Evolutionary conservation across 2,113 vertebrate genomes (phyloP), one percentile per base, ranked within the genome.

Genomic region (Xiphias gladius): DNA sequence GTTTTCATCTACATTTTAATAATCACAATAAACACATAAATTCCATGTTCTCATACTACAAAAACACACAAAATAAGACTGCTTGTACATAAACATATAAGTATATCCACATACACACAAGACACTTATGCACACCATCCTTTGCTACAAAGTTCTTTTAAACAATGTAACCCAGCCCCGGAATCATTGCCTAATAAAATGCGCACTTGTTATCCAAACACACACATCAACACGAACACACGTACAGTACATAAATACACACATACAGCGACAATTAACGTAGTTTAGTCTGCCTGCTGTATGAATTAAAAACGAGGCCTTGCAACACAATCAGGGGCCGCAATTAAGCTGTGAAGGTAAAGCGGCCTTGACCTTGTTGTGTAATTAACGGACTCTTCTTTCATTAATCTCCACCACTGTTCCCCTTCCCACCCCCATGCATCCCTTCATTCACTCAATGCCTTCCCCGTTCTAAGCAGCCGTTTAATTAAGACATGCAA

Each of bases 271-370:
- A 87, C 80, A 91, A 92, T 91, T 89, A 93, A 66, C 64, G 1
- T 9, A 64, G 67, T 92, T 89, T 85, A 73, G 87, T 89, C 78
- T 46, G 52, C 65, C 79, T 16, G 79, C 82, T 79, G 84, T 37
- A 67, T 76, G 87, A 86, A 92, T 86, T 85, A 90, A 93, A 91
- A 92, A 91, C 48, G 80, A 90, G 73, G 65, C 73, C 77, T 69
- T 55, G 79, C 85, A 80, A 86, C 66, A 86, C 86, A 94, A 95
- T 92, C 88, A 89, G 73, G 43, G 79, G 52, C 85, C 41, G 69
- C 91, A 92, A 94, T 92, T 94, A 94, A 93, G 84, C 91, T 86
- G 88, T 85, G 90, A 90, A 94, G 91, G 90, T 90, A 94, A 93
- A 92, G 66, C 61, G 66, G 86, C 73, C 85, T 74, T 93, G 94